Evolutionary conservation across 2,888 invertebrate species (phyloP), one percentile per base, ranked within the genome.

Genomic region (Hemithea aestivaria): DNA sequence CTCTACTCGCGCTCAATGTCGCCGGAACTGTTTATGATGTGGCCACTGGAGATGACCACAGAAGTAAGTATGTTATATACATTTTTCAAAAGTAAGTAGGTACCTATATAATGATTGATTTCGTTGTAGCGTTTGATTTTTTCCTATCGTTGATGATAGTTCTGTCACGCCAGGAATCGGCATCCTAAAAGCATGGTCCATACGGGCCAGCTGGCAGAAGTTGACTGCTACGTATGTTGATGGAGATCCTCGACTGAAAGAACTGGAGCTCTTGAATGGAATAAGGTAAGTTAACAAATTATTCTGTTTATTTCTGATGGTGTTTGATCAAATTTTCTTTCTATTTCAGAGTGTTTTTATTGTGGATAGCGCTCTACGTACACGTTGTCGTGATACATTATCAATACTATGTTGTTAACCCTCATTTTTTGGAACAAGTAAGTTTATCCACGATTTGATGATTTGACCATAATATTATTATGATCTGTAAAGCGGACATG

Each of bases 171-270:
- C 16, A 16, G 16, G 5, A 5, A 40, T 20, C 9, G 33, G 25
- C 1, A 4, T 38, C 2, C 11, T 49, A 10, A 24, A 35, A n/a
- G 38, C 43, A 1, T 49, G 49, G 49, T 49, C 49, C 2, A 24
- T 49, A n/a, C 31, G 21, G 1, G 36, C 27, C 1, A 49, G 44
- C 24, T 49, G 46, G 45, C 11, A n/a, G 10, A 10, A 7, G 1
- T 22, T 35, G 7, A 27, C 27, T 6, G 21, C 27, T 6, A 20
- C 9, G 10, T 21, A 36, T 20, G 20, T 25, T 9, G 26, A 25
- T 10, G 37, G 33, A 23, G 37, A 39, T 7, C 39, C 48, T 9
- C 24, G 34, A 1, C 27, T 35, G 4, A 16, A 16, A 16, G 16
- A 16, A 2, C 24, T 24, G 24, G 9, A 5, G 5, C 24, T 9